phyloP scores from a whole-genome alignment of 2,888 invertebrate genomes.

The Spatulosminthurus flaviceps region DNA sequence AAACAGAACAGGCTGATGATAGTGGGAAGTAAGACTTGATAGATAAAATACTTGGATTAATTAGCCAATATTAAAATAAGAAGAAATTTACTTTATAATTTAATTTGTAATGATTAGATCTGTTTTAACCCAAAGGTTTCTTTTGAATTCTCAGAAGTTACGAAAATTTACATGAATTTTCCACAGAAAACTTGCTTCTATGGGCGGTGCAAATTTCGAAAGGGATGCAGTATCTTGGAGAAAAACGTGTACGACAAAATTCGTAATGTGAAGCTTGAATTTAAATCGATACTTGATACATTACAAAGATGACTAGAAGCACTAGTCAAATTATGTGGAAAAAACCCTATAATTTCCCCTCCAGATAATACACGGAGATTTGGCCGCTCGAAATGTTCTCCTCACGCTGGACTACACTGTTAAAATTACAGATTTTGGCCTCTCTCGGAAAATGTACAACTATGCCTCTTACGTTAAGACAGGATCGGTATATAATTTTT shows the following conservation, averaged over 20 bases:
- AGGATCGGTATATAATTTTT: constrained; percentile 15
- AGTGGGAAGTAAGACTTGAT: not conserved
- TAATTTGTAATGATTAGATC: not conserved
- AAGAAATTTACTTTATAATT: no score
- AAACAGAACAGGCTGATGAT: not conserved
- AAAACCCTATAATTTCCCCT: not conserved
- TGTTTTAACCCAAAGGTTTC: not conserved
- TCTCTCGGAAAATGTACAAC: constrained; percentile 39
- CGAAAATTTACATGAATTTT: constrained; percentile 6
- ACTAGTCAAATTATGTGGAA: no score
- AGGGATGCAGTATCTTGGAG: constrained; percentile 38
- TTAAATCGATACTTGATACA: no score
- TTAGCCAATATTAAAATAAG: no score
- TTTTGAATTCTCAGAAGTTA: not conserved
- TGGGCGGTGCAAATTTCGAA: constrained; percentile 40
- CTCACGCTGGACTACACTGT: constrained; percentile 14
- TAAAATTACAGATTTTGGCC: constrained; percentile 46
- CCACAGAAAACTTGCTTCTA: constrained; percentile 37
- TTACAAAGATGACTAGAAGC: no score
- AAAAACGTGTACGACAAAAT: constrained; percentile 27
- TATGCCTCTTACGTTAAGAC: constrained; percentile 29
- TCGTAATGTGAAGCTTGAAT: no score
- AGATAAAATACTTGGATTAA: no score
- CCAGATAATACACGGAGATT: constrained; percentile 41
- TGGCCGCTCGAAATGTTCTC: constrained; percentile 35